phyloP scores from a whole-genome alignment of 1,140 invertebrate species.

The Gryllus bimaculatus region DNA sequence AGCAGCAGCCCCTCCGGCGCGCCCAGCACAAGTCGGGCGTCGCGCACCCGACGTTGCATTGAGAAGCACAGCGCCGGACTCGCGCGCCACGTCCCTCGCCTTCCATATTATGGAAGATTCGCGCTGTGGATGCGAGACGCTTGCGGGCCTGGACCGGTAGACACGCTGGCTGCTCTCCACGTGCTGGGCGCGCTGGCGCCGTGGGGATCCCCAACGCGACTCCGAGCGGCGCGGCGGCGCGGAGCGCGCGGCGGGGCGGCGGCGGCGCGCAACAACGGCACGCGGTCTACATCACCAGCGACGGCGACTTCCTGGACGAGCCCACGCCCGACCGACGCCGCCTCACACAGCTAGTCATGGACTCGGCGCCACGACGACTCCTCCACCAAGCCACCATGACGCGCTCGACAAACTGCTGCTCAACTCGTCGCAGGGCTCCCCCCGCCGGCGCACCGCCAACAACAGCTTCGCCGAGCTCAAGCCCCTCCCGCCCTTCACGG shows the following conservation, averaged over 20 bases:
- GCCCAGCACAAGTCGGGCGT: too few relatives aligned
- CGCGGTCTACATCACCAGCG: conserved; percentile 29
- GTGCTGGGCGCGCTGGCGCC: conserved; percentile 11
- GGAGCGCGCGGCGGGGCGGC: conserved; percentile 33
- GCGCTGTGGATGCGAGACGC: too few relatives aligned
- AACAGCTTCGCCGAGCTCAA: conserved; percentile 68
- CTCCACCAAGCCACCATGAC: conserved; percentile 45
- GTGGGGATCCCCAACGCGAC: conserved; percentile 13
- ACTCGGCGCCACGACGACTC: conserved; percentile 33
- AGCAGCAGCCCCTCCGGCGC: too few relatives aligned
- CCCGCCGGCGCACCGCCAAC: conserved; percentile 35
- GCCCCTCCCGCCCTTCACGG: conserved; percentile 75
- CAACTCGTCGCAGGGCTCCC: conserved; percentile 27
- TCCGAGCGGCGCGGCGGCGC: conserved; percentile 32
- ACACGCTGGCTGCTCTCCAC: too few relatives aligned
- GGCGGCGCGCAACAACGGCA: conserved; percentile 25
- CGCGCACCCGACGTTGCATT: too few relatives aligned
- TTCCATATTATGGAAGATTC: too few relatives aligned
- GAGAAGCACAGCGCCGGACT: too few relatives aligned
- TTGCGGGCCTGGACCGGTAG: too few relatives aligned
- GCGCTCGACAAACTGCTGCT: conserved; percentile 53
- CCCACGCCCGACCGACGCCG: conserved; percentile 1
- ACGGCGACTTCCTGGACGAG: conserved; percentile 17
- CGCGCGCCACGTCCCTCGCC: too few relatives aligned
- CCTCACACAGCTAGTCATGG: conserved; percentile 10